These are phyloP conservation scores for Seira musarum DNA, from an alignment of 2,888 invertebrate genomes.

Conservation along the genomic window DNA sequence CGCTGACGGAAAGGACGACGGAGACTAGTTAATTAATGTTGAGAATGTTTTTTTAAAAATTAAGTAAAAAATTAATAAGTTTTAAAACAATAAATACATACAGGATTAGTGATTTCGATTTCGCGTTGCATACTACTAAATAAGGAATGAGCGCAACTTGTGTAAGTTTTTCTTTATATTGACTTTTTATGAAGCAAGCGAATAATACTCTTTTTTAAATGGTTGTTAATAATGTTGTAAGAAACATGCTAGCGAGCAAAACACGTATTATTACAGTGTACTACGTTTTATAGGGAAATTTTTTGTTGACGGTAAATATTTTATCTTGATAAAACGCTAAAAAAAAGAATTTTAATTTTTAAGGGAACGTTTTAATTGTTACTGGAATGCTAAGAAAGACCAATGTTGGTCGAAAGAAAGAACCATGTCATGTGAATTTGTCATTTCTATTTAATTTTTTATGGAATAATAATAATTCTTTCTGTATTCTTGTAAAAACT, in stretches of 20 bases:
- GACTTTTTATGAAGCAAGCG: background rate
- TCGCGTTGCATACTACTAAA: too few relatives aligned
- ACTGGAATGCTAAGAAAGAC: background rate
- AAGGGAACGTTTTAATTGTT: background rate
- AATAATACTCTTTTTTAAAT: constrained; percentile 18
- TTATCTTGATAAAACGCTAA: background rate
- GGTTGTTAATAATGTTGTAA: constrained; percentile 16
- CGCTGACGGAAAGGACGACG: constrained; percentile 60
- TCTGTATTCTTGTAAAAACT: too few relatives aligned
- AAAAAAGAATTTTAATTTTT: too few relatives aligned
- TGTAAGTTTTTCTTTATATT: background rate
- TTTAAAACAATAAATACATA: constrained; percentile 15
- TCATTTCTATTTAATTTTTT: too few relatives aligned
- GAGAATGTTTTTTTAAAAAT: constrained; percentile 21
- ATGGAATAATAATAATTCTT: too few relatives aligned
- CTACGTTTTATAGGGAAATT: background rate
- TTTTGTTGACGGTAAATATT: background rate
- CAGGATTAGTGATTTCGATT: background rate
- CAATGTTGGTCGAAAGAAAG: background rate
- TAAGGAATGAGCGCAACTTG: background rate
- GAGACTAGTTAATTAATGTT: constrained; percentile 40
- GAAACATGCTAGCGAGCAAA: constrained; percentile 1
- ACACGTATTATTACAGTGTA: background rate
- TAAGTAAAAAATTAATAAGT: constrained; percentile 16
- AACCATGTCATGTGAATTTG: background rate